Evolutionary conservation across 2,797 vertebrate species (phyloP), one percentile per base, ranked within the genome.

Genomic region (Sphenodon punctatus): DNA sequence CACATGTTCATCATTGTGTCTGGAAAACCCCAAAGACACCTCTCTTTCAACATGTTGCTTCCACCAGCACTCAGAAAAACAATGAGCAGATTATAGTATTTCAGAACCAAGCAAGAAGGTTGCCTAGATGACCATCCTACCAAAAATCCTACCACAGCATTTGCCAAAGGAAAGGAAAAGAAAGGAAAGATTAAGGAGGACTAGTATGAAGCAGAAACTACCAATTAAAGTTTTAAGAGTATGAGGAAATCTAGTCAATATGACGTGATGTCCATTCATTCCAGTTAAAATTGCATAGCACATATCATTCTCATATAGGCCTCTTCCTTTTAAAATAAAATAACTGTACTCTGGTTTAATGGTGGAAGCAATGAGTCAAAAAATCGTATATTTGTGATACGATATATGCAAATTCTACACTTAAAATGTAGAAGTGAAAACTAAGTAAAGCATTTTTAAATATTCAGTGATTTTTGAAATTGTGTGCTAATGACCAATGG

Each of bases 391-490:
- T 45, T 85, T 82, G 27, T 25, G 36, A 16, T 14, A 34, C 43
- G 4, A 43, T 22, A 27, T 23, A 53, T 30, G 10, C 30, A 22
- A 30, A 30, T 8, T 27, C n/a, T n/a, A n/a, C n/a, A n/a, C n/a
- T n/a, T n/a, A n/a, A n/a, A n/a, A n/a, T n/a, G n/a, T n/a, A n/a
- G n/a, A n/a, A n/a, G n/a, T n/a, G n/a, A n/a, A 43, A 53, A 27
- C 39, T 17, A n/a, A 68, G 49, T 10, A 22, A 38, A 53, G 20
- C 38, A 27, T 27, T 38, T 49, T 30, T 61, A 49, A 46, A 36
- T 84, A 84, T 78, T 73, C 72, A 73, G 8, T n/a, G 34, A 67
- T 82, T 42, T 79, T 88, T 79, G 78, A 86, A 84, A 78, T 90
- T 90, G 85, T 73, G 72, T 82, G 83, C 13, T 76, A 86, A 67